These are phyloP conservation scores for Microhierax caerulescens DNA, from an alignment of 2,797 vertebrate species.

Conservation along the genomic window DNA sequence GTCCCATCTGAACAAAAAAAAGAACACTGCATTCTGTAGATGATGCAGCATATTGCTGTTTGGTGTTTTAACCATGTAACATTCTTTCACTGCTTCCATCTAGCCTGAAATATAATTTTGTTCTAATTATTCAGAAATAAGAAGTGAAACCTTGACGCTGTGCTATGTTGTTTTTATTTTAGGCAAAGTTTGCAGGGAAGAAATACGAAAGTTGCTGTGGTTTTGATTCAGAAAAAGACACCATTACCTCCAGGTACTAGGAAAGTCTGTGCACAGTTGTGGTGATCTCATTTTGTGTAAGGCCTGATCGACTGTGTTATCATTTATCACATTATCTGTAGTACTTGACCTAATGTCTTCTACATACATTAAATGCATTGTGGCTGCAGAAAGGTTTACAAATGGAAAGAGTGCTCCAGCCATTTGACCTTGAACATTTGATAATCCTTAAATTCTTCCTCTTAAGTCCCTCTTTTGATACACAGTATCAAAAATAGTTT, in stretches of 20 bases:
- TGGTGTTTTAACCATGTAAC: not conserved
- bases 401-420: not conserved
- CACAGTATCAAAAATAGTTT: not conserved
- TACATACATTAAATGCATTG: not conserved
- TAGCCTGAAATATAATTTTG: not conserved
- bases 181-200: slow-evolving; percentile 96
- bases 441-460: not conserved
- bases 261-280: not conserved
- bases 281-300: not conserved
- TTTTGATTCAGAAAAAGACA: slow-evolving; percentile 98
- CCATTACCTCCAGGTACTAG: slow-evolving; percentile 93
- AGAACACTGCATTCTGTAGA: not conserved
- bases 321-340: not conserved
- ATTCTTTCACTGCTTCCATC: not conserved
- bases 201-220: slow-evolving; percentile 97
- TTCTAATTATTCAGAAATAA: not conserved
- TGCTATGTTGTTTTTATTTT: not conserved
- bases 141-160: not conserved
- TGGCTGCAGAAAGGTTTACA: not conserved
- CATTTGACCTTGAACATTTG: not conserved
- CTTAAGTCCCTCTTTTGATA: not conserved
- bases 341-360: not conserved
- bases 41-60: not conserved
- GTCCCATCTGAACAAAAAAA: not conserved
- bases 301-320: not conserved